phyloP scores from a whole-genome alignment of 2,113 vertebrate species.

The Morone saxatilis region DNA sequence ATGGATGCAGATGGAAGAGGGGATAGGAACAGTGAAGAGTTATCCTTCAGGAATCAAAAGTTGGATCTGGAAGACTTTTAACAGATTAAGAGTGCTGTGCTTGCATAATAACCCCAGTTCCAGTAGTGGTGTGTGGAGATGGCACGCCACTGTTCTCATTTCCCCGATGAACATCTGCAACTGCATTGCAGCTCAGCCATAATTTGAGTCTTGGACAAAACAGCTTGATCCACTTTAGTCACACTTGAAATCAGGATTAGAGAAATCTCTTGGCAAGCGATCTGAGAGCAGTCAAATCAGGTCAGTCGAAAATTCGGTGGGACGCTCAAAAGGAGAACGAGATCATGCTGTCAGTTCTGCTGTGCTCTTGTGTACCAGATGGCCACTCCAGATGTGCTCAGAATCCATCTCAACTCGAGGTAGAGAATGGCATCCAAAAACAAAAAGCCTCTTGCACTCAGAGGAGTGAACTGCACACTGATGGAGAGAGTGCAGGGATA shows the following conservation, averaged over 20 bases:
- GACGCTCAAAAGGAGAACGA: constrained; percentile 54
- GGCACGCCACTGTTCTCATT: constrained; percentile 50
- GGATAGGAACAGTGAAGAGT: constrained; percentile 7
- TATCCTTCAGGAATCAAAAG: constrained; percentile 45
- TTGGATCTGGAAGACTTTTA: constrained; percentile 45
- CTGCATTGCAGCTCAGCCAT: constrained; percentile 49
- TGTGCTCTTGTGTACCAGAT: constrained; percentile 55
- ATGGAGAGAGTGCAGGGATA: constrained; percentile 69
- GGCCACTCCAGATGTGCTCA: constrained; percentile 73
- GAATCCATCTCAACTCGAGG: constrained; percentile 51
- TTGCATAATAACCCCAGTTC: constrained; percentile 53
- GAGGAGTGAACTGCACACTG: constrained; percentile 52
- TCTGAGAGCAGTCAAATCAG: constrained; percentile 78
- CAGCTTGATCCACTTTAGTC: constrained; percentile 82
- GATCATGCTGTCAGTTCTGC: constrained; percentile 52
- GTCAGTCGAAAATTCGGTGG: constrained; percentile 66
- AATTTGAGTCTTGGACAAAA: constrained; percentile 75
- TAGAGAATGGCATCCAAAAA: constrained; percentile 58
- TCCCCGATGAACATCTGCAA: constrained; percentile 65
- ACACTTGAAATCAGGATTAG: constrained; percentile 82
- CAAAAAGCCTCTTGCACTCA: constrained; percentile 46
- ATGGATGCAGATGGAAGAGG: constrained; percentile 1
- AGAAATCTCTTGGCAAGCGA: constrained; percentile 79
- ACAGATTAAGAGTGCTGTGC: constrained; percentile 52
- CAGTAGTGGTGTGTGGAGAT: constrained; percentile 25